These are phyloP conservation scores for Stenolophus ochropezus DNA, from an alignment of 2,888 invertebrate genomes.

Conservation along the genomic window DNA sequence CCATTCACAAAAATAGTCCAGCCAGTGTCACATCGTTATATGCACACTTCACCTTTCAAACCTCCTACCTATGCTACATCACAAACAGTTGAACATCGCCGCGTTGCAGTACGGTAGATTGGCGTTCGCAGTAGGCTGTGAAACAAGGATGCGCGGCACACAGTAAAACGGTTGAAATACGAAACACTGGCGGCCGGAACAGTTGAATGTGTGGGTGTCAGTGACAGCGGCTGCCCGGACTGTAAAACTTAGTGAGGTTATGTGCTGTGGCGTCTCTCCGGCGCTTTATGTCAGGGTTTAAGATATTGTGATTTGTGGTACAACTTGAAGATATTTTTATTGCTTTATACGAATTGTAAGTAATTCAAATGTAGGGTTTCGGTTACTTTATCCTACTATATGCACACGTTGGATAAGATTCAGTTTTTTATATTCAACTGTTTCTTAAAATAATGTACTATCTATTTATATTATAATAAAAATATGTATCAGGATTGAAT, in stretches of 20 bases:
- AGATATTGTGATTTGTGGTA: neutral
- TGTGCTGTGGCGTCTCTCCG: neutral
- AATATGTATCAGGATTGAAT: no score
- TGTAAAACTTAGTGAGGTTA: conserved; percentile 9
- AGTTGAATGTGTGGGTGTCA: conserved; percentile 8
- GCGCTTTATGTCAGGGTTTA: neutral
- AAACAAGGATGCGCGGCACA: conserved; percentile 1
- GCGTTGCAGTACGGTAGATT: neutral
- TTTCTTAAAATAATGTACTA: no score
- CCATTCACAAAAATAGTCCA: neutral
- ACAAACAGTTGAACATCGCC: conserved; percentile 29
- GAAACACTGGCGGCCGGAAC: neutral
- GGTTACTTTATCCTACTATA: no score
- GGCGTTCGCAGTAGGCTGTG: conserved; percentile 1
- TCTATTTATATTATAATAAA: no score
- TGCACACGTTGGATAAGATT: no score
- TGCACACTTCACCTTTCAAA: neutral
- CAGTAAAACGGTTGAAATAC: conserved; percentile 13
- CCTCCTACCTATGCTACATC: conserved; percentile 19
- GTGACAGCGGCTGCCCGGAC: conserved; percentile 5
- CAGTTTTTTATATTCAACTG: no score
- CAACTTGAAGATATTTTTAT: neutral
- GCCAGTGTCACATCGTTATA: neutral
- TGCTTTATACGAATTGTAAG: neutral
- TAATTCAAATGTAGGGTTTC: no score